Base-by-base conservation (phyloP, 2,797 vertebrate species). In the Helarctos malayanus region DNA sequence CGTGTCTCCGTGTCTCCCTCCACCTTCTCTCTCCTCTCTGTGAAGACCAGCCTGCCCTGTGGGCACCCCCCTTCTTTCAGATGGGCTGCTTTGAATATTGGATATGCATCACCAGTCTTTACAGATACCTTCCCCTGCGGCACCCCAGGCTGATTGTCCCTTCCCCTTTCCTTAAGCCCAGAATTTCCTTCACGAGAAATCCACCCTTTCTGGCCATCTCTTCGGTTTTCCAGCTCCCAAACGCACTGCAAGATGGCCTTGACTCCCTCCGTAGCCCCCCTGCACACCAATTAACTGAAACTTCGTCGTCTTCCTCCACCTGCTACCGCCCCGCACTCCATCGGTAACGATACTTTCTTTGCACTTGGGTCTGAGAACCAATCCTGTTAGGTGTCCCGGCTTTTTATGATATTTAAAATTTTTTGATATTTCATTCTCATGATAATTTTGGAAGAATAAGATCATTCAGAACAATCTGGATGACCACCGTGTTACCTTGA, bases 1-100 rank as follows among this genome's bases (percentile, higher is more conserved):
- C 6, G 15, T 12, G 16, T 25, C 4, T 0, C 7, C 69, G 15
- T 12, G 16, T 25, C 4, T 0, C 7, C 69, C 4, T 0, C 7
- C 69, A 7, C 38, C 15, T 27, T 13, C n/a, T 32, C 14, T 9
- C 41, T 18, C 29, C 52, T 63, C 47, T 79, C 75, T 61, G 23
- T 57, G 68, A 54, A 61, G 15, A 52, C 4, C 38, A 38, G 2
- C 27, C 27, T 0, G 45, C n/a, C 4, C 1, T 3, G 38, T 47
- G 47, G 25, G 23, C 29, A 35, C 68, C 29, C 54, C 23, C 11
- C 21, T 45, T 68, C 57, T 82, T 59, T n/a, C 38, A 9, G 76
- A 16, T 84, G 38, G 49, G 56, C 21, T 35, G 32, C 41, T 1
- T 61, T 4, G 5, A 21, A 32, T 32, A 47, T 3, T 2, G 5